These are phyloP conservation scores for Tenebrosternarchus preto DNA, from an alignment of 2,113 vertebrate genomes.

Conservation along the genomic window DNA sequence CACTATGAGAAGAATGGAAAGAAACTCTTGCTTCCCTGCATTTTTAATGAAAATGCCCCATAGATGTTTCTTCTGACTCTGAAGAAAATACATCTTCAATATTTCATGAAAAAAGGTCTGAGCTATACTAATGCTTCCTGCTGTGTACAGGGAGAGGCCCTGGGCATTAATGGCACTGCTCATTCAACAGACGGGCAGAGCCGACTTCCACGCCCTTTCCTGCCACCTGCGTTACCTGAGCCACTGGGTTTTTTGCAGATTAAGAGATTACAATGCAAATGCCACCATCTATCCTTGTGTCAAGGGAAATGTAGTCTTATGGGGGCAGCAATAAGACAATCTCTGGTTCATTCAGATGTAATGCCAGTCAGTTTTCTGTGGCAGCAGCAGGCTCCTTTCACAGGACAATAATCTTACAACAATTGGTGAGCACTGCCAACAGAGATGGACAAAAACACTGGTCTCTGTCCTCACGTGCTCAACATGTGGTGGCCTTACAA, in stretches of 20 bases:
- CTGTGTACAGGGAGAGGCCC: background rate
- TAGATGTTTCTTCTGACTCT: background rate
- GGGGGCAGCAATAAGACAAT: slow-evolving; percentile 53
- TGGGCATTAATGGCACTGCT: background rate
- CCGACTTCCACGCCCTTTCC: slow-evolving; percentile 22
- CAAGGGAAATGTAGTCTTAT: slow-evolving; percentile 55
- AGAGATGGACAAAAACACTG: slow-evolving; percentile 53
- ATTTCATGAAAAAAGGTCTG: background rate
- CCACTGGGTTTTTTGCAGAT: slow-evolving; percentile 27
- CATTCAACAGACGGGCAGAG: no score
- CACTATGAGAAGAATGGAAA: background rate
- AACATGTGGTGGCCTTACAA: slow-evolving; percentile 56
- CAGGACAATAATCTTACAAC: slow-evolving; percentile 59
- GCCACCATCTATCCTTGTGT: slow-evolving; percentile 45
- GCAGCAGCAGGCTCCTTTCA: no score
- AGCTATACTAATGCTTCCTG: background rate
- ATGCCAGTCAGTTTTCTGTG: slow-evolving; percentile 15
- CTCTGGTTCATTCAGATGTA: slow-evolving; percentile 63
- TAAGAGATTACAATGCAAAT: slow-evolving; percentile 48
- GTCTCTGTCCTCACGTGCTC: slow-evolving; percentile 37
- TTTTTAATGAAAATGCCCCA: background rate
- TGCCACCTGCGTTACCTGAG: slow-evolving; percentile 33
- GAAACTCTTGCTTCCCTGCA: background rate
- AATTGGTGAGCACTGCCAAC: slow-evolving; percentile 63
- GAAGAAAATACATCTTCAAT: background rate